These are phyloP conservation scores for Homarus americanus DNA, from an alignment of 1,140 invertebrate genomes.

Conservation along the genomic window DNA sequence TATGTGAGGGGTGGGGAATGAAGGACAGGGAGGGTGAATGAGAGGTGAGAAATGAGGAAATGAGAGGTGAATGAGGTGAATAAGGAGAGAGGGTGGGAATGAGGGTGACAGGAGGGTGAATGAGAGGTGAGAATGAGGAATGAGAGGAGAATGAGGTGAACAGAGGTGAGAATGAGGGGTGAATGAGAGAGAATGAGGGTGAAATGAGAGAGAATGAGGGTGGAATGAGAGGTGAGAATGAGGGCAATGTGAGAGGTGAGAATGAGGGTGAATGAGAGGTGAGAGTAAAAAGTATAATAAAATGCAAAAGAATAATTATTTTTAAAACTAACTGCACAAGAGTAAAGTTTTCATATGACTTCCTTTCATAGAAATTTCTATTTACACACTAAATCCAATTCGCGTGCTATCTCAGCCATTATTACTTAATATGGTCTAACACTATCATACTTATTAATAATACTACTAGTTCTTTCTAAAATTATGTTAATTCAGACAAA, in stretches of 20 bases:
- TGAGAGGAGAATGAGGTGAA: neutral
- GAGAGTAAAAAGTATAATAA: neutral
- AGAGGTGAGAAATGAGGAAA: neutral
- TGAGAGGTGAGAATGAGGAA: no score
- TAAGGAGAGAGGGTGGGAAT: constrained; percentile 1
- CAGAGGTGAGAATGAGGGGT: neutral
- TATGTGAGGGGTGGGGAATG: neutral
- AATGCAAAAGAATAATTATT: no score
- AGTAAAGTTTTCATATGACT: no score
- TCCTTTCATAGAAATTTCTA: no score
- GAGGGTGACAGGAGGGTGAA: neutral
- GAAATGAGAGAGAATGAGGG: neutral
- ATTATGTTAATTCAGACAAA: no score
- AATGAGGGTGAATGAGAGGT: neutral
- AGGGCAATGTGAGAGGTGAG: neutral
- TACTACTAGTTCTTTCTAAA: no score
- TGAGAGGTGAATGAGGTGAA: no score
- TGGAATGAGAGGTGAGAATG: neutral
- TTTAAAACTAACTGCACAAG: no score
- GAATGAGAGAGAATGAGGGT: neutral
- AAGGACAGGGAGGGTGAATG: neutral
- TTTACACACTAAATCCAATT: no score
- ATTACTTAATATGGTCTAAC: no score
- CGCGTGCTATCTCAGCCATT: no score
- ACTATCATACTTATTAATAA: no score